Evolutionary conservation across 2,797 vertebrate species (phyloP).

Genomic region (Loris lydekkerianus): DNA sequence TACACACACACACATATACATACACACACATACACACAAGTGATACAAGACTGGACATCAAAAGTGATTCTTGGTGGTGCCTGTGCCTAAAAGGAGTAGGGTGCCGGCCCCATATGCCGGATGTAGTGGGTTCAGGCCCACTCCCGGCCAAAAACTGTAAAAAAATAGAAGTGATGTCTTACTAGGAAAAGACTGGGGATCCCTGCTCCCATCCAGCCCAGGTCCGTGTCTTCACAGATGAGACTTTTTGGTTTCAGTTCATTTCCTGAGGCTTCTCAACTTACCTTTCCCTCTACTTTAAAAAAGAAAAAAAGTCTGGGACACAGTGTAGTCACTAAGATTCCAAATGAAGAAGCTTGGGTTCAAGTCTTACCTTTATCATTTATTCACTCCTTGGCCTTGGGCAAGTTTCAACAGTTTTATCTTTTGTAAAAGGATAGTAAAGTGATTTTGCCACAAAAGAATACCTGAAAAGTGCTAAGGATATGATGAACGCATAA

Average conservation of each 20-base stretch:
- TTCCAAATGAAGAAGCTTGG: background rate
- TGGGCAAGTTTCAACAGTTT: background rate
- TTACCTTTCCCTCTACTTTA: background rate
- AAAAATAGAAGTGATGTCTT: background rate
- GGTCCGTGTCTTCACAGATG: conserved; percentile 45
- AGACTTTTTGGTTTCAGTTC: background rate
- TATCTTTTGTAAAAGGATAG: background rate
- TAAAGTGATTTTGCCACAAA: conserved; percentile 35
- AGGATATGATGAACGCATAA: background rate
- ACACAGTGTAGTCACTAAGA: background rate
- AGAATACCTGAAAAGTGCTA: background rate
- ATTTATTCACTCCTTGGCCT: conserved; percentile 1
- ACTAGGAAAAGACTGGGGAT: background rate
- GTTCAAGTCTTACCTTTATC: conserved; percentile 55
- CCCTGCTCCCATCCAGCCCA: background rate
- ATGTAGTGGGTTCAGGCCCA: too few relatives aligned
- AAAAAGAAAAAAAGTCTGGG: background rate
- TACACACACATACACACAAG: background rate
- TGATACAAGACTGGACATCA: background rate
- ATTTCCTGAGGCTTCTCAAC: background rate
- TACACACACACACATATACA: too few relatives aligned
- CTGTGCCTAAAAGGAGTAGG: too few relatives aligned
- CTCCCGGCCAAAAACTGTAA: too few relatives aligned
- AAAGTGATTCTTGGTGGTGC: background rate
- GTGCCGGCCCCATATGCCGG: too few relatives aligned